A percentile compares a stretch with the other conserved stretches of the same genome.
Evolutionary conservation across 2,113 vertebrate genomes (phyloP).

Genomic region (Brachyhypopomus gauderio): DNA sequence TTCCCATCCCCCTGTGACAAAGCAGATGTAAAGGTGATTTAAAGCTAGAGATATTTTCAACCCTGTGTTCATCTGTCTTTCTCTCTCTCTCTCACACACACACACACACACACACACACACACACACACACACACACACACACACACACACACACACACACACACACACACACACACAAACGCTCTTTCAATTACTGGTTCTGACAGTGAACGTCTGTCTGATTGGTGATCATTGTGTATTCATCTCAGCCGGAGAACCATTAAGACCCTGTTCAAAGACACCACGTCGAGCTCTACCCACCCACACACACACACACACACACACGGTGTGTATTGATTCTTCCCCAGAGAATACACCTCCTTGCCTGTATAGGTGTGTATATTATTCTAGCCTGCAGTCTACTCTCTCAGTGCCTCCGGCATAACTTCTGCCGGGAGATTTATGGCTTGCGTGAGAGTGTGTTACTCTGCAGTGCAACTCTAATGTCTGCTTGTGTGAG

Average conservation of each 20-base stretch:
- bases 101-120: neutral
- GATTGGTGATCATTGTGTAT: neutral
- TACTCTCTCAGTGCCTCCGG: too few species aligned
- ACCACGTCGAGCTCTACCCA: neutral
- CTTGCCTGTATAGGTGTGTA: too few species aligned
- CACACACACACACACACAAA: neutral
- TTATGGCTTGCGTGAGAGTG: too few species aligned
- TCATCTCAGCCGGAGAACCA: neutral
- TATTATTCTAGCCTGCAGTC: too few species aligned
- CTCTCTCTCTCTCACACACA: too few species aligned
- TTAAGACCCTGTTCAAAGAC: neutral
- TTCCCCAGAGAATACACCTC: too few species aligned
- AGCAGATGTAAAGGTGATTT: neutral
- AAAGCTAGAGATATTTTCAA: neutral
- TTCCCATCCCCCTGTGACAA: too few species aligned
- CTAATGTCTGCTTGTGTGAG: too few species aligned
- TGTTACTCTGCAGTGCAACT: too few species aligned
- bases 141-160: neutral
- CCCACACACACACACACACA: too few species aligned
- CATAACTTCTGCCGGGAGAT: too few species aligned
- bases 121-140: neutral
- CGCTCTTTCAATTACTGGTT: neutral
- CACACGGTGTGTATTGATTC: too few species aligned
- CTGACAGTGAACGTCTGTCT: neutral
- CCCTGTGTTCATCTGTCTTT: neutral